Base-by-base conservation (phyloP, 2,113 vertebrate species). In the Tyrannus savana region DNA sequence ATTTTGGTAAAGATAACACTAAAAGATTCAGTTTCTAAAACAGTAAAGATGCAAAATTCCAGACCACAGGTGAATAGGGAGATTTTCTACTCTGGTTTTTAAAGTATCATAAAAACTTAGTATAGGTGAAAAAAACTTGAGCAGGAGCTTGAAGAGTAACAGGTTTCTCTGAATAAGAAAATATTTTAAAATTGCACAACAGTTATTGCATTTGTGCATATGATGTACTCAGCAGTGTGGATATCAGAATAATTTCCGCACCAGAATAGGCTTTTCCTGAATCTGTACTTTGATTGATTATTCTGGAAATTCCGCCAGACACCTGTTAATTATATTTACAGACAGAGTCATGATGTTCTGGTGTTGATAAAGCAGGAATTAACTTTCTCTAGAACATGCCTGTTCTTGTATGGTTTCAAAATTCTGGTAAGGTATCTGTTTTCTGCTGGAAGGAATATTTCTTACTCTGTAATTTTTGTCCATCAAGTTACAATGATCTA, bases 251-350 rank as follows among this genome's bases (percentile, higher is more conserved):
- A 92, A 83, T 47, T 79, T 56, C 30, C 42, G 16, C 17, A 79
- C 2, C 6, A 72, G 24, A 63, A 47, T 0, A 47, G 7, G 0
- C 2, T 73, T 46, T 55, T 64, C 25, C 19, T 53, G 6, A 58
- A 23, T 2, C 35, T 10, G 4, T 37, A 4, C 4, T 60, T 52
- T 71, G 24, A 19, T 4, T 52, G 15, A 67, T 35, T 72, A 30
- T 30, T 79, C 31, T 62, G 27, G 21, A 78, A 78, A 49, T 69
- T 58, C 23, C 35, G 35, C 12, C 12, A 19, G n/a, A 33, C 2
- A 30, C 1, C 2, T 8, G 3, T 19, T 39, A 84, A 28, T 8
- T 21, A 22, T n/a, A n/a, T 68, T 41, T 68, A 52, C 17, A 50
- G 12, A 23, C 1, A 18, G 59, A 60, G 5, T n/a, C 28, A 9